Base-by-base conservation (phyloP, 1,140 invertebrate genomes). In the Scaptomyza montana region DNA sequence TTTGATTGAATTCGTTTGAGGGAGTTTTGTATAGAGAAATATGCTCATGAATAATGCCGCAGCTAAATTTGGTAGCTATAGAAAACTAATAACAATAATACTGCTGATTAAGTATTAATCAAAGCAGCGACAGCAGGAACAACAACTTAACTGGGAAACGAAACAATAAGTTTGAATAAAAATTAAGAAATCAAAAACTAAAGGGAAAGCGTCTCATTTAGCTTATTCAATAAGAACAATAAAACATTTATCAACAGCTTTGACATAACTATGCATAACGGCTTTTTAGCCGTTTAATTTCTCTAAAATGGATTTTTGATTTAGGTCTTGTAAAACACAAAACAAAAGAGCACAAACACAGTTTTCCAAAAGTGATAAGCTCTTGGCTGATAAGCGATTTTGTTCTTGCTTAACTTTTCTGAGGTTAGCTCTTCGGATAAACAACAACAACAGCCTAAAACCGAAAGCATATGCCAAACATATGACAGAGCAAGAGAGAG, bases 91-190 rank as follows among this genome's bases (percentile, higher is more conserved):
- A 89, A 89, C 85, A 89, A 89, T 89, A 77, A 89, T 89, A 84
- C 74, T 84, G 84, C 74, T 89, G 84, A 89, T 89, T 89, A 89
- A 77, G 84, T 79, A 89, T 89, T 89, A 89, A 89, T 89, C 84
- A 85, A 80, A 80, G 77, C 63, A 33, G 62, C 64, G 71, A 47
- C 21, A 80, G 77, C 63, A 33, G 62, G 61, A 71, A 47, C 21
- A 45, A 55, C 62, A 72, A 67, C 51, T 7, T 16, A 0, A 16
- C 16, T 16, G 16, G 16, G 16, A 59, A 74, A 63, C 62, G 16
- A 61, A 64, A 63, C 59, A 74, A 70, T 46, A 41, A 56, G 25
- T 41, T 25, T 36, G 39, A 47, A 43, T 36, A 36, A 56, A 53
- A 63, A n/a, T 1, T 12, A 12, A 43, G 41, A 61, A 60, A 30